phyloP scores from a whole-genome alignment of 92 coral and sea anemone species.

The Epizoanthus ramosus region DNA sequence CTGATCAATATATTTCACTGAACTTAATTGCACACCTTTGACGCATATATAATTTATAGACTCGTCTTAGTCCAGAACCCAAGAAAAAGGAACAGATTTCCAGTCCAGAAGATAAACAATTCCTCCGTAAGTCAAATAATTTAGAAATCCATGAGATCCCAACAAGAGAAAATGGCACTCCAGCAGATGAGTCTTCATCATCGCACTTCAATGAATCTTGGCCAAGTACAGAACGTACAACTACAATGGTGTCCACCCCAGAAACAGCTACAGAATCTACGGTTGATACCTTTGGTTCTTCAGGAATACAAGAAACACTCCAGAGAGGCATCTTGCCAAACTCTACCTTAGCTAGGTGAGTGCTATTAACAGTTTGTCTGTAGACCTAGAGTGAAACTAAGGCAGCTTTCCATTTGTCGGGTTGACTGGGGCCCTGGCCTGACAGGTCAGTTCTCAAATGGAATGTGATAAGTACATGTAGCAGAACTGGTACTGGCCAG shows the following conservation, averaged over 20 bases:
- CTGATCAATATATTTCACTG: conserved; percentile 9
- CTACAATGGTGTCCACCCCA: conserved; percentile 63
- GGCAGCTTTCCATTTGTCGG: too few relatives aligned
- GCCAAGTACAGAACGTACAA: conserved; percentile 92
- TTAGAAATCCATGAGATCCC: conserved; percentile 86
- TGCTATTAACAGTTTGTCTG: not conserved
- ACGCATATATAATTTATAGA: conserved; percentile 38
- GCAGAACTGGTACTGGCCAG: too few relatives aligned
- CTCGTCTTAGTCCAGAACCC: conserved; percentile 68
- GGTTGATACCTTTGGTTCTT: conserved; percentile 50
- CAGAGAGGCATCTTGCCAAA: conserved; percentile 32
- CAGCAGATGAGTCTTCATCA: conserved; percentile 72
- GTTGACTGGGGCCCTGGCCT: too few relatives aligned
- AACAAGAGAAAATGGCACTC: conserved; percentile 93
- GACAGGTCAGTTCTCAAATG: too few relatives aligned
- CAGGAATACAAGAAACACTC: conserved; percentile 15
- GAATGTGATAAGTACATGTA: too few relatives aligned
- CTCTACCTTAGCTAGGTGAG: conserved; percentile 62
- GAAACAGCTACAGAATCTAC: conserved; percentile 68
- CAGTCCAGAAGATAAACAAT: conserved; percentile 81
- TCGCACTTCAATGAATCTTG: conserved; percentile 96
- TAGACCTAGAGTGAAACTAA: not conserved
- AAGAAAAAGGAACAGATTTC: conserved; percentile 43
- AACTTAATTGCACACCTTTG: not conserved
- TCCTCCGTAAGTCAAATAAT: conserved; percentile 70